phyloP scores from a whole-genome alignment of 1,140 invertebrate species.

The Psilanteris sp. region DNA sequence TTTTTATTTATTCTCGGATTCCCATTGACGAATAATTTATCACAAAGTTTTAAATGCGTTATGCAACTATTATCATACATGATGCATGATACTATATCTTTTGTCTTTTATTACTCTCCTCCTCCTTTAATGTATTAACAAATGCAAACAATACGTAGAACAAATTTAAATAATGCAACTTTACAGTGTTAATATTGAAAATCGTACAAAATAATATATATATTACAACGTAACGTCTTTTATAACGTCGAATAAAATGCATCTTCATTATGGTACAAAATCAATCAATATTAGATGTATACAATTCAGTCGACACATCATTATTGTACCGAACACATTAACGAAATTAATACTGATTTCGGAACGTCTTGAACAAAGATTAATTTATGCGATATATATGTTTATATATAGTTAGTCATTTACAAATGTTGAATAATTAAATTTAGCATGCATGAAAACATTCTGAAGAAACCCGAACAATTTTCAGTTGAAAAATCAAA shows the following conservation, averaged over 20 bases:
- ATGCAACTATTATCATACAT: conserved; percentile 57
- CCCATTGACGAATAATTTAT: conserved; percentile 60
- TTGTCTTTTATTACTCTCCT: conserved; percentile 6
- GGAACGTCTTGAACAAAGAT: no score
- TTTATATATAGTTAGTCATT: no score
- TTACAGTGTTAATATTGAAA: no score
- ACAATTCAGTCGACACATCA: conserved; percentile 3
- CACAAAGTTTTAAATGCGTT: conserved; percentile 67
- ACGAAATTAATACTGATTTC: conserved; percentile 11
- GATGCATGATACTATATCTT: conserved; percentile 42
- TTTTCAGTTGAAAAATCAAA: no score
- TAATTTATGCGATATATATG: no score
- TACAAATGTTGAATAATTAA: no score
- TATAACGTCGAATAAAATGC: conserved; percentile 3
- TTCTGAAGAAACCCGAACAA: no score
- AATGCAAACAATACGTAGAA: background rate
- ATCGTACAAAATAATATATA: background rate
- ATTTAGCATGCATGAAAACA: no score
- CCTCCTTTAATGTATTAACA: background rate
- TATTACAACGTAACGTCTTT: background rate
- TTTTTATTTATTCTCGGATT: conserved; percentile 16
- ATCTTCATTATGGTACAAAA: conserved; percentile 4
- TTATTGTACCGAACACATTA: conserved; percentile 36
- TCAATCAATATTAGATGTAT: conserved; percentile 1
- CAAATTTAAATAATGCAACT: no score